Conservation (phyloP, 1,140 invertebrate species). For the Diplogasteroides magnus region DNA sequence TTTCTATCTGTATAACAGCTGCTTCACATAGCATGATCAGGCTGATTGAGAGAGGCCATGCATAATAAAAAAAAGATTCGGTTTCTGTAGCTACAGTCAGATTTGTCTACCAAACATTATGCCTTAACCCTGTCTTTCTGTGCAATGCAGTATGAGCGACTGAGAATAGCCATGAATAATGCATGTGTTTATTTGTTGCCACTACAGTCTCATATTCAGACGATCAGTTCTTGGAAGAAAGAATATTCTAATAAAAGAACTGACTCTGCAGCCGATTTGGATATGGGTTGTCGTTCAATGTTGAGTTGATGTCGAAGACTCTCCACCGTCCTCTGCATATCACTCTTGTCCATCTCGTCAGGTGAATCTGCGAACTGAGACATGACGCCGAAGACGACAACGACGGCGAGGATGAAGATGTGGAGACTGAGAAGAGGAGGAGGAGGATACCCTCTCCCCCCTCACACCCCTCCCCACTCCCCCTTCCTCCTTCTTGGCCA, state of each 20-base stretch:
- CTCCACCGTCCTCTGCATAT: conserved; percentile 50
- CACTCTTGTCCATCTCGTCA: conserved; percentile 48
- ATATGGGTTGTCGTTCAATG: conserved; percentile 50
- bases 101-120: too few relatives aligned
- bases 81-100: too few relatives aligned
- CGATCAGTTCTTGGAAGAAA: conserved; percentile 1
- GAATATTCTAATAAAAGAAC: conserved; percentile 26
- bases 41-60: too few relatives aligned
- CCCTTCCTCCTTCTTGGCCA: background rate
- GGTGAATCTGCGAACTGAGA: background rate
- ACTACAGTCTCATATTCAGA: background rate
- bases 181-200: too few relatives aligned
- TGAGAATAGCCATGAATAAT: too few relatives aligned
- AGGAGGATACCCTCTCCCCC: background rate
- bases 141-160: too few relatives aligned
- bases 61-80: too few relatives aligned
- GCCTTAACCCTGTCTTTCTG: too few relatives aligned
- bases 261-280: conserved; percentile 47
- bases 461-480: background rate
- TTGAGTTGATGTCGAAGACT: conserved; percentile 51
- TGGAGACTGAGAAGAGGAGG: background rate
- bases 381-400: background rate
- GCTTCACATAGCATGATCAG: too few relatives aligned
- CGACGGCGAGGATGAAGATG: background rate
- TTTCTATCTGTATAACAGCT: too few relatives aligned